Percentiles rank a stretch among this genome's conserved stretches.
phyloP scores from a whole-genome alignment of 2,888 invertebrate genomes.

The Cataglyphis rosenhaueri region DNA sequence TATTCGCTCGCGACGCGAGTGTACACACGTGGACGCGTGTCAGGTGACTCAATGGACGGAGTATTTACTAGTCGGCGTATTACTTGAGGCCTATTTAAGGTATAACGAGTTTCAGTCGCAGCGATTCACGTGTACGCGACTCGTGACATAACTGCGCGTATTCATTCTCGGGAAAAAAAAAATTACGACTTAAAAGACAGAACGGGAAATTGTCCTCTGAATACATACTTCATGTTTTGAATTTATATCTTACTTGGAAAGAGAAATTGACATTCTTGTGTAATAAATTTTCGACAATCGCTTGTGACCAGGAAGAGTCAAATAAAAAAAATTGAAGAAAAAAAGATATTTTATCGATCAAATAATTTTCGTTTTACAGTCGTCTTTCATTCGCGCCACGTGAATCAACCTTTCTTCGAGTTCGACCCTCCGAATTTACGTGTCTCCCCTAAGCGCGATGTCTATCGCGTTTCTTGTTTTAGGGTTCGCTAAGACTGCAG shows the following conservation, averaged over 20 bases:
- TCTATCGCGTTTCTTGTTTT: conserved; percentile 57
- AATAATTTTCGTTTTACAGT: conserved; percentile 1
- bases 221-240: neutral
- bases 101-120: conserved; percentile 12
- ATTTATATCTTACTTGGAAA: neutral
- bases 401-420: neutral
- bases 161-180: neutral
- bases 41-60: conserved; percentile 34
- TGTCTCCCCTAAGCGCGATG: conserved; percentile 48
- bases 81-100: neutral
- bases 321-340: neutral
- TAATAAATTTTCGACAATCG: neutral
- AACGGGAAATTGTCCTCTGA: neutral
- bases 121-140: neutral
- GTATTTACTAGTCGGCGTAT: conserved; percentile 30
- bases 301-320: neutral
- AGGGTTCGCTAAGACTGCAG: conserved; percentile 58
- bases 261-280: neutral
- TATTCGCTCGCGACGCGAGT: neutral
- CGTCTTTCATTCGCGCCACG: neutral
- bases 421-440: conserved; percentile 36
- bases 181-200: too few relatives aligned
- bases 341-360: neutral
- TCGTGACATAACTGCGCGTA: neutral
- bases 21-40: conserved; percentile 44